Evolutionary conservation across 2,888 invertebrate species (phyloP).

Genomic region (Taphrorychus bicolor): DNA sequence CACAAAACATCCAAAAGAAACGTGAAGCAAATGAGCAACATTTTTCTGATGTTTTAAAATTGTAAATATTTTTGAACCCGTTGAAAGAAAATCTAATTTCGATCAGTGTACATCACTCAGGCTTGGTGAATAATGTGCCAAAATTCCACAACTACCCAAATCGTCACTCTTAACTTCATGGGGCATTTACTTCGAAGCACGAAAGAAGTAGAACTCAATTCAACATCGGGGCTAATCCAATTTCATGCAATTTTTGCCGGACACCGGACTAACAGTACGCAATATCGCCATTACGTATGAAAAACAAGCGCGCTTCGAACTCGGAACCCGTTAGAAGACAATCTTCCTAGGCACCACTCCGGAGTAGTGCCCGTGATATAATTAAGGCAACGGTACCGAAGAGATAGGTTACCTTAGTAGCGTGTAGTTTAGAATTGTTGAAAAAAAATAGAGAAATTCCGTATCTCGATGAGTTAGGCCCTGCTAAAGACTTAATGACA

Average conservation of each 20-base stretch:
- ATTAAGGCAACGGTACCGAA: slow-evolving; percentile 32
- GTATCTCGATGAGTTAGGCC: not conserved
- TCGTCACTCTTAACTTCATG: not conserved
- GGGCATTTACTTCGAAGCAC: not conserved
- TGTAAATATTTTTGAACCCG: no score
- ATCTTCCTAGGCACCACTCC: slow-evolving; percentile 11
- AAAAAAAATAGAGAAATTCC: slow-evolving; percentile 12
- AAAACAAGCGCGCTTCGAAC: not conserved
- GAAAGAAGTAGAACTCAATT: not conserved
- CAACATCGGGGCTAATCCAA: not conserved
- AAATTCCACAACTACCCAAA: not conserved
- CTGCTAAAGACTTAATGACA: slow-evolving; percentile 5
- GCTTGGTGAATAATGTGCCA: not conserved
- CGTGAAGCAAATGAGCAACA: no score
- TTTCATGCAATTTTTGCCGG: slow-evolving; percentile 2
- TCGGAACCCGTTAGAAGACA: slow-evolving; percentile 19
- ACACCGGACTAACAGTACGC: not conserved
- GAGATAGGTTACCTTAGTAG: slow-evolving; percentile 25
- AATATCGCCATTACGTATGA: not conserved
- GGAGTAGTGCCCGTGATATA: slow-evolving; percentile 18
- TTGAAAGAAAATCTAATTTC: no score
- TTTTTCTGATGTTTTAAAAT: no score
- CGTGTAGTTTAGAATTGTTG: slow-evolving; percentile 14
- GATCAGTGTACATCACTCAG: no score
- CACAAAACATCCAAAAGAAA: no score